A percentile compares a stretch with the other conserved stretches of the same genome.
Evolutionary conservation across 1,140 invertebrate species (phyloP).

Genomic region (Anagrus nilaparvatae): DNA sequence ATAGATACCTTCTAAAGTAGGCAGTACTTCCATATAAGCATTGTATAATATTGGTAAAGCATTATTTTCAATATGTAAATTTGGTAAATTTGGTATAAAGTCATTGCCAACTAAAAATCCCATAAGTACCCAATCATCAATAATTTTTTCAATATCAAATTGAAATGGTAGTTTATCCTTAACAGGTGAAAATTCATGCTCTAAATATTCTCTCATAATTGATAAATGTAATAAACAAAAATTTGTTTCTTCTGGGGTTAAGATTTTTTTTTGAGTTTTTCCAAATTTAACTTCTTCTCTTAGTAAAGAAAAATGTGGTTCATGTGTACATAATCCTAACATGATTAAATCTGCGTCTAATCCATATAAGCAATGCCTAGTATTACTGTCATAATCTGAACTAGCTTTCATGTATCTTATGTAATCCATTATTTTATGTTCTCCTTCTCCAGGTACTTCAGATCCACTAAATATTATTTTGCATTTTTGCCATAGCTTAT

Average conservation of each 20-base stretch:
- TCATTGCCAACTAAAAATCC: conserved; percentile 95
- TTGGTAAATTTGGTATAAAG: conserved; percentile 90
- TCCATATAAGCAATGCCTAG: conserved; percentile 89
- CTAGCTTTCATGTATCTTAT: conserved; percentile 78
- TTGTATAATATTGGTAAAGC: conserved; percentile 78
- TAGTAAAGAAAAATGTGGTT: conserved; percentile 86
- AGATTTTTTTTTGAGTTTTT: conserved; percentile 47
- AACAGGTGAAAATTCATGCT: conserved; percentile 77
- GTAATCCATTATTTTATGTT: conserved; percentile 98
- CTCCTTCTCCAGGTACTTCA: conserved; percentile 90
- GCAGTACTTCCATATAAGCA: conserved; percentile 79
- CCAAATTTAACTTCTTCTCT: conserved; percentile 83
- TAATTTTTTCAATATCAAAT: conserved; percentile 73
- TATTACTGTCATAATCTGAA: conserved; percentile 77
- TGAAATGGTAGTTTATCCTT: conserved; percentile 54
- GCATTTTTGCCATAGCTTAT: conserved; percentile 74
- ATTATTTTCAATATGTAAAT: conserved; percentile 86
- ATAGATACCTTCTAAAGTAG: conserved; percentile 73
- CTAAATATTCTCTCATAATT: conserved; percentile 84
- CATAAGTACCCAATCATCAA: conserved; percentile 80
- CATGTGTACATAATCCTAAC: conserved; percentile 85
- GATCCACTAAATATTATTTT: conserved; percentile 74
- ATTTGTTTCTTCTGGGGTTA: conserved; percentile 76
- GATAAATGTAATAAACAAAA: conserved; percentile 90
- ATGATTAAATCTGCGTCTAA: conserved; percentile 95